Base-by-base conservation (phyloP, 2,113 vertebrate genomes). In the Hypomesus transpacificus region DNA sequence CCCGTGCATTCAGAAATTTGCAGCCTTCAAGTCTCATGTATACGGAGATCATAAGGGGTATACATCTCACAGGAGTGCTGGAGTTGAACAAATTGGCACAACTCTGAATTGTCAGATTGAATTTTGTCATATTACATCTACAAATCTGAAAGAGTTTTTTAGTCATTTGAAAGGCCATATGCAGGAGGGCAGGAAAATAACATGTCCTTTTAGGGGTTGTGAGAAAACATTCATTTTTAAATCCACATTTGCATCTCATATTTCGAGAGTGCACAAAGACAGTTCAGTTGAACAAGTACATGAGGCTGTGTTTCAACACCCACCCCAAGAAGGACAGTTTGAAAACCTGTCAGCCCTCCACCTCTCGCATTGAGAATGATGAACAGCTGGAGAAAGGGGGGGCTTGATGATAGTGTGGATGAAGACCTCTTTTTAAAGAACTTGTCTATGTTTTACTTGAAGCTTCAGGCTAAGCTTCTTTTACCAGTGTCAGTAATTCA, bases 21-120 rank as follows among this genome's bases (percentile, higher is more conserved):
- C 70, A 53, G 62, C 63, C 71, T 73, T 73, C 16, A 73, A 73
- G 57, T 73, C 64, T 66, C 63, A 72, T 39, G 18, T 72, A 66
- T 66, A 67, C 34, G 66, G 71, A 67, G 71, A 66, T 65, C 71
- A 60, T 57, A 73, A 73, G 56, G 52, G 70, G 20, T 54, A 53
- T 71, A 75, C 8, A 68, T 71, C 24, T 54, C 18, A 13, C n/a
- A 67, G 34, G 50, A 22, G 63, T 71, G 58, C 20, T 50, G 21
- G 9, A 53, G 64, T 59, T 65, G 26, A 67, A 16, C 39, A 69
- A 66, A 69, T 6, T 21, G 59, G 56, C 31, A 75, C 18, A 66
- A 13, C 24, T 39, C 1, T 75, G 56, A 68, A 31, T 68, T 74
- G 73, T n/a, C 73, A 68, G n/a, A 62, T 74, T 68, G n/a, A 64